Evolutionary conservation across 2,113 vertebrate genomes (phyloP), one percentile per base, ranked within the genome.

Genomic region (Hippocampus zosterae): DNA sequence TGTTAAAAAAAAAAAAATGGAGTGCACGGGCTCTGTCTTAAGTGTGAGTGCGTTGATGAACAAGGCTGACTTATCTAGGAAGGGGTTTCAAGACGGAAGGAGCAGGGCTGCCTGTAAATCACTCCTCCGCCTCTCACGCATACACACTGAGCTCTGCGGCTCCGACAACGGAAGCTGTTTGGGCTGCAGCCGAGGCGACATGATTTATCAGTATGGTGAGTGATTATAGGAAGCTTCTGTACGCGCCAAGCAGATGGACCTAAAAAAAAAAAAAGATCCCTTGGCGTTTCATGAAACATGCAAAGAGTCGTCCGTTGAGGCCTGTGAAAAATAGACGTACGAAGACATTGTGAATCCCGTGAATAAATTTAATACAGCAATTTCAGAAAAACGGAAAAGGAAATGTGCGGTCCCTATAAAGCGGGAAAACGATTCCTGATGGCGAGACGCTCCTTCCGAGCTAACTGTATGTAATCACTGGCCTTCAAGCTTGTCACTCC

Each of bases 201-300:
- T 84, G 82, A 90, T 89, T 87, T 88, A 89, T 88, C 84, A 82
- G 68, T 25, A 71, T 78, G 74, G 67, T 88, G 87, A 88, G 71
- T 80, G 79, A 89, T 89, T 88, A 88, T 75, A 25, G n/a, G 61
- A 66, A 77, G 70, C 68, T 67, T 67, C 75, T 48, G 62, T 79
- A 74, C 46, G 66, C 69, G 77, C 79, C 69, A 79, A 75, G 81
- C 29, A 18, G 69, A 64, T 78, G 80, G 68, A 70, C 50, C 19
- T 8, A 8, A 21, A 52, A 52, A 52, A 52, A 48, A 37, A 52
- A 52, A 53, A 10, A 53, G 21, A n/a, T 55, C n/a, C 21, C 21
- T 19, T 23, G 52, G 19, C 21, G 52, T n/a, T 86, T 86, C 84
- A 84, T 89, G 78, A 88, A 89, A 87, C 87, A 87, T 88, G 80